phyloP scores from a whole-genome alignment of 2,797 vertebrate genomes.

The Vireo griseus region DNA sequence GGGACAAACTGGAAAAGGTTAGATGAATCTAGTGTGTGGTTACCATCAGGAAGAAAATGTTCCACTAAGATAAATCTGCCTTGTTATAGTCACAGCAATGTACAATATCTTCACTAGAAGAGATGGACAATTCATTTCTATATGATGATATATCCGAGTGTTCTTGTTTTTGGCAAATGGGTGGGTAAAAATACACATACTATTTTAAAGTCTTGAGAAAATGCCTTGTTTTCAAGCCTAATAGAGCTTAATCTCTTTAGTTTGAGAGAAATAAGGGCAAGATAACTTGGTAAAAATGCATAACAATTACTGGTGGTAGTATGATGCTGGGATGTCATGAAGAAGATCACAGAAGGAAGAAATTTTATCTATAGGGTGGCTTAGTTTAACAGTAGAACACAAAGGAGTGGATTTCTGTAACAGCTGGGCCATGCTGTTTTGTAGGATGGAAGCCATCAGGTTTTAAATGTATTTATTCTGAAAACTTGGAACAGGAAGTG shows the following conservation, averaged over 20 bases:
- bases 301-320: neutral
- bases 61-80: neutral
- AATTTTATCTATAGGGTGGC: neutral
- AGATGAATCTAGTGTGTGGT: neutral
- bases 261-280: neutral
- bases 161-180: neutral
- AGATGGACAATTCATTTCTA: neutral
- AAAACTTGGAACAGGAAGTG: neutral
- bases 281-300: neutral
- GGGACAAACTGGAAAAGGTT: neutral
- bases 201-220: neutral
- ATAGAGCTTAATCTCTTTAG: neutral
- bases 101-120: neutral
- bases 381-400: neutral
- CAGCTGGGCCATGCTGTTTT: neutral
- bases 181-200: neutral
- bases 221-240: neutral
- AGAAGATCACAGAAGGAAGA: neutral
- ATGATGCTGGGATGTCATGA: neutral
- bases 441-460: neutral
- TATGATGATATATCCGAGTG: neutral
- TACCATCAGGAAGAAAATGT: neutral
- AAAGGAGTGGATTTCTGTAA: neutral
- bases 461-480: neutral
- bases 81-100: neutral